phyloP scores from a whole-genome alignment of 1,140 invertebrate species.

The Lepidostoma basale region DNA sequence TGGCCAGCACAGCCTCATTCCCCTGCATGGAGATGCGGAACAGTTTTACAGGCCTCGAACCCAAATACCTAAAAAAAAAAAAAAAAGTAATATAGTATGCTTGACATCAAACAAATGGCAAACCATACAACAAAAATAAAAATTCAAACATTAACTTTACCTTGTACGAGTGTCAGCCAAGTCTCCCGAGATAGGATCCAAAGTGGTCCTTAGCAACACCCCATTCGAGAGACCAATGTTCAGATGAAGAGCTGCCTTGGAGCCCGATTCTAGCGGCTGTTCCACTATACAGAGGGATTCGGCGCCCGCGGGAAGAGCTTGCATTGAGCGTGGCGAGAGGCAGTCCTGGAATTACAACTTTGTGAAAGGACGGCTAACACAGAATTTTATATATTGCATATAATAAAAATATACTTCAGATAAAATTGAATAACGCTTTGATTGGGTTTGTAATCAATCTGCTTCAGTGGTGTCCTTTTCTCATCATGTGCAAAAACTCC shows the following conservation, averaged over 20 bases:
- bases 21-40: constrained; percentile 96
- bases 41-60: constrained; percentile 93
- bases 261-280: constrained; percentile 70
- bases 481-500: constrained; percentile 52
- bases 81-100: constrained; percentile 15
- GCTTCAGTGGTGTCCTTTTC: constrained; percentile 60
- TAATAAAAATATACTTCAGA: constrained; percentile 31
- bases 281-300: constrained; percentile 98
- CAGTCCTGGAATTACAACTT: constrained; percentile 71
- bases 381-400: not conserved
- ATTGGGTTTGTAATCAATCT: constrained; percentile 58
- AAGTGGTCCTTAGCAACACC: constrained; percentile 90
- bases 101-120: not conserved
- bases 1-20: constrained; percentile 94
- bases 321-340: constrained; percentile 91
- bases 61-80: constrained; percentile 72
- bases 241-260: constrained; percentile 81
- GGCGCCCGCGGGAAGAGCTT: constrained; percentile 93
- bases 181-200: constrained; percentile 97
- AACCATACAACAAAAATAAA: not conserved
- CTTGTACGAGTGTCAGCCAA: constrained; percentile 95
- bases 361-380: not conserved
- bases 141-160: constrained; percentile 48
- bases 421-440: constrained; percentile 58
- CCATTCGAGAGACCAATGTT: constrained; percentile 99